Conservation (phyloP, 2,797 vertebrate species). For the Macroramphosus scolopax region DNA sequence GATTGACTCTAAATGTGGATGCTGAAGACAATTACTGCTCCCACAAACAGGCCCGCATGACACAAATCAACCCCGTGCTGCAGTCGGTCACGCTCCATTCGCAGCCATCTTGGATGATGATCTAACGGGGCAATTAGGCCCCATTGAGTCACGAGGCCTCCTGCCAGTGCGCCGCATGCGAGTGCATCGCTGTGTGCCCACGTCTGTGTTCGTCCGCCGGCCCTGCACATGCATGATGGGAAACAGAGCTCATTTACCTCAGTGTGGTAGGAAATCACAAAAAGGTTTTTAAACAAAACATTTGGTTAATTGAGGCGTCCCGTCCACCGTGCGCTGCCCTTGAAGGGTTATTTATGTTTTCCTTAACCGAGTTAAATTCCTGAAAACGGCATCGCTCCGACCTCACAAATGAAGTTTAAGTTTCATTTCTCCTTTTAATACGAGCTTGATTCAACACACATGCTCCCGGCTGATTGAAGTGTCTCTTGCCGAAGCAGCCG, state of each 20-base stretch:
- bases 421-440: constrained; percentile 51
- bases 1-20: constrained; percentile 50
- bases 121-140: constrained; percentile 35
- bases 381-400: constrained; percentile 53
- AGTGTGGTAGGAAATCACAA: constrained; percentile 34
- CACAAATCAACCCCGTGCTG: constrained; percentile 44
- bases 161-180: constrained; percentile 16
- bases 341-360: constrained; percentile 57
- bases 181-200: constrained; percentile 10
- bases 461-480: constrained; percentile 51
- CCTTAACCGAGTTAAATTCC: constrained; percentile 43
- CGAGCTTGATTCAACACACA: constrained; percentile 57
- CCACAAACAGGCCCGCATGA: constrained; percentile 34
- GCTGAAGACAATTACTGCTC: constrained; percentile 31
- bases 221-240: constrained; percentile 28
- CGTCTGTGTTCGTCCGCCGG: constrained; percentile 6
- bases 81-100: constrained; percentile 38
- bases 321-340: constrained; percentile 2
- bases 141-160: constrained; percentile 22
- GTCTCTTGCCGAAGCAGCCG: constrained; percentile 36
- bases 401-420: constrained; percentile 31
- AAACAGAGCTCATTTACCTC: constrained; percentile 43
- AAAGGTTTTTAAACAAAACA: constrained; percentile 28
- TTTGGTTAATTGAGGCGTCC: constrained; percentile 38
- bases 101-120: constrained; percentile 43